A percentile compares a stretch with the other conserved stretches of the same genome.
Evolutionary conservation across 2,888 invertebrate species (phyloP).

Genomic region (Conchocele bisecta): DNA sequence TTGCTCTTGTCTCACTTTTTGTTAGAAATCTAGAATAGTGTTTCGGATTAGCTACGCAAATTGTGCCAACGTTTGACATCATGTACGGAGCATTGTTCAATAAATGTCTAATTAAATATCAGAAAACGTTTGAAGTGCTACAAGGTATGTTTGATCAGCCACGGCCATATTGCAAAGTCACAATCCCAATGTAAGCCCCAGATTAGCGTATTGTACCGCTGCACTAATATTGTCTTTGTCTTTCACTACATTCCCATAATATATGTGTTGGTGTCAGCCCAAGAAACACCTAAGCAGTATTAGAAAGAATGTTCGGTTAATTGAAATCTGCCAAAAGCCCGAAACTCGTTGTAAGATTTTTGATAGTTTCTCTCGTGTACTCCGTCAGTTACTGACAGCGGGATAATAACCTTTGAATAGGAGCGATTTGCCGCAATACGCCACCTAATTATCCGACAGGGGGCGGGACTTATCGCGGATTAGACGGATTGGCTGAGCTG

Average conservation of each 20-base stretch:
- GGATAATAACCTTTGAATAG: constrained; percentile 12
- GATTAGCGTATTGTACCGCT: constrained; percentile 43
- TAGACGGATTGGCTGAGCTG: background rate
- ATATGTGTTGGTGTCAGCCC: constrained; percentile 39
- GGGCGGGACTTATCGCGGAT: constrained; percentile 24
- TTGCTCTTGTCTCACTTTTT: too few relatives aligned
- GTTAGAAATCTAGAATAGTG: too few relatives aligned
- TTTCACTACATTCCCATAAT: constrained; percentile 46
- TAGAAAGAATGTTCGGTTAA: constrained; percentile 31
- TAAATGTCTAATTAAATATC: too few relatives aligned
- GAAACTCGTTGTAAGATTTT: too few relatives aligned
- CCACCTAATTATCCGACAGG: background rate
- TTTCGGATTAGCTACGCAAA: too few relatives aligned
- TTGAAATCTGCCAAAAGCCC: constrained; percentile 33
- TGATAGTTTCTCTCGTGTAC: constrained; percentile 14
- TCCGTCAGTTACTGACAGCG: constrained; percentile 21
- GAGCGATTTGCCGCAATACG: constrained; percentile 20
- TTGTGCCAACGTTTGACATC: too few relatives aligned
- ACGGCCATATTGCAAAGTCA: too few relatives aligned
- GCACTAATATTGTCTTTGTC: constrained; percentile 62
- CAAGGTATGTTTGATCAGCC: too few relatives aligned
- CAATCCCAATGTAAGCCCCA: constrained; percentile 11
- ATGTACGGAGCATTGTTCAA: too few relatives aligned
- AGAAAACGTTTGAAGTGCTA: too few relatives aligned
- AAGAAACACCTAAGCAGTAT: constrained; percentile 8